phyloP scores from a whole-genome alignment of 2,888 invertebrate genomes.

The Conchocele bisecta region DNA sequence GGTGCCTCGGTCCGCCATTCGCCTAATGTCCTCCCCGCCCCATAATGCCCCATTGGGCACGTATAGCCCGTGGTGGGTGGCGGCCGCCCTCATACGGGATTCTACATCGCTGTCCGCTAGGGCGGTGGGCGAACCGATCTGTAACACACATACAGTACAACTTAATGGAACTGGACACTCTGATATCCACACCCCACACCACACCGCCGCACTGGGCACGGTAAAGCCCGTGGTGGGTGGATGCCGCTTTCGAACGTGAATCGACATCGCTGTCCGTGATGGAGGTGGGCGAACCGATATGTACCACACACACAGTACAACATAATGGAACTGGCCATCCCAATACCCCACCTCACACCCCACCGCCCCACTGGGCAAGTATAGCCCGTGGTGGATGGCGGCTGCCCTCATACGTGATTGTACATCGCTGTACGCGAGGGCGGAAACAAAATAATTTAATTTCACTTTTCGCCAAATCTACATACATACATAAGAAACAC shows the following conservation, averaged over 20 bases:
- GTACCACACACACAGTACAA: too few species aligned
- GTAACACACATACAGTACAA: too few species aligned
- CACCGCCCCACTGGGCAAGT: conserved; percentile 85
- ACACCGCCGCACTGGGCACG: conserved; percentile 85
- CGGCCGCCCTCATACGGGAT: conserved; percentile 77
- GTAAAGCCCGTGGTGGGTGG: conserved; percentile 82
- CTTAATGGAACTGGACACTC: too few species aligned
- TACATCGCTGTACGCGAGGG: too few species aligned
- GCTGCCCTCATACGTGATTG: conserved; percentile 81
- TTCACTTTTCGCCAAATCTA: neutral
- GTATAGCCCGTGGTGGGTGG: conserved; percentile 82
- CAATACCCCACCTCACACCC: conserved; percentile 86
- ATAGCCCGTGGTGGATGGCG: conserved; percentile 81
- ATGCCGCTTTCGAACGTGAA: conserved; percentile 77
- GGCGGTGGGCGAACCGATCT: conserved; percentile 85
- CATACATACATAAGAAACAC: neutral
- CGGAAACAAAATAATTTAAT: too few species aligned
- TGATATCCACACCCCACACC: too few species aligned
- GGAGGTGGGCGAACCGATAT: conserved; percentile 85
- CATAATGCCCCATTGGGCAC: conserved; percentile 85
- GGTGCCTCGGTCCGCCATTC: conserved; percentile 84
- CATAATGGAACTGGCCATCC: too few species aligned
- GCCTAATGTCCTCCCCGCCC: conserved; percentile 85
- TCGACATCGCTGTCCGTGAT: conserved; percentile 83
- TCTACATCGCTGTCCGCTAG: conserved; percentile 83